Percentiles rank a stretch among this genome's conserved stretches.
These are phyloP conservation scores for Catharus ustulatus DNA, from an alignment of 2,797 vertebrate species.

Conservation along the genomic window DNA sequence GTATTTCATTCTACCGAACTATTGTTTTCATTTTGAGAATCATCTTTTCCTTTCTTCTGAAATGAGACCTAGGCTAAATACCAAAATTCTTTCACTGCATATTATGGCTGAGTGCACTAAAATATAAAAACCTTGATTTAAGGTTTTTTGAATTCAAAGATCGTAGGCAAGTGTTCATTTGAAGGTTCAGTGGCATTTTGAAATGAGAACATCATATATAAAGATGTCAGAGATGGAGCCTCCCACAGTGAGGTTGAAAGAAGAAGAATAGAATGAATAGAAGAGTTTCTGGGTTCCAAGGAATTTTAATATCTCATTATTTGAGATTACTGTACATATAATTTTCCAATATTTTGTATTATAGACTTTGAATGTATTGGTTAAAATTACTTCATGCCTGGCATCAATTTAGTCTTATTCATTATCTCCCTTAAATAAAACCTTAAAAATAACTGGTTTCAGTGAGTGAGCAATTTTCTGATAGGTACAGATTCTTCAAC, in stretches of 20 bases:
- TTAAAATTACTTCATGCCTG: constrained; percentile 77
- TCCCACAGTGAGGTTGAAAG: constrained; percentile 86
- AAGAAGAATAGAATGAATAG: constrained; percentile 82
- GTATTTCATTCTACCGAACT: constrained; percentile 14
- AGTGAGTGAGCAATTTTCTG: constrained; percentile 77
- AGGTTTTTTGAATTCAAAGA: constrained; percentile 83
- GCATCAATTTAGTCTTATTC: constrained; percentile 76
- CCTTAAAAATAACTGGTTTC: constrained; percentile 74
- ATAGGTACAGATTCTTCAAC: constrained; percentile 60
- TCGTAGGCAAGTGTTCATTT: constrained; percentile 84
- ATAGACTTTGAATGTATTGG: constrained; percentile 73
- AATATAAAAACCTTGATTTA: constrained; percentile 83
- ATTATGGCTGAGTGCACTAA: constrained; percentile 77
- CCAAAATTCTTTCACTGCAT: constrained; percentile 49
- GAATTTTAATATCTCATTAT: constrained; percentile 85
- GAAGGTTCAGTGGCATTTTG: constrained; percentile 87
- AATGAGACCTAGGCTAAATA: constrained; percentile 52
- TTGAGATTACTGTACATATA: constrained; percentile 81
- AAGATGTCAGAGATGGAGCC: constrained; percentile 83
- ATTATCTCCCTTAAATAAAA: constrained; percentile 77
- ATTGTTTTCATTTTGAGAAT: constrained; percentile 40
- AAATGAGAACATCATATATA: constrained; percentile 86
- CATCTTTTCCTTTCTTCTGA: constrained; percentile 38
- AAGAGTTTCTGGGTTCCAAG: constrained; percentile 81
- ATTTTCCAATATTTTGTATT: constrained; percentile 81